Conservation (phyloP, 2,797 vertebrate genomes). For the Mycteria americana region DNA sequence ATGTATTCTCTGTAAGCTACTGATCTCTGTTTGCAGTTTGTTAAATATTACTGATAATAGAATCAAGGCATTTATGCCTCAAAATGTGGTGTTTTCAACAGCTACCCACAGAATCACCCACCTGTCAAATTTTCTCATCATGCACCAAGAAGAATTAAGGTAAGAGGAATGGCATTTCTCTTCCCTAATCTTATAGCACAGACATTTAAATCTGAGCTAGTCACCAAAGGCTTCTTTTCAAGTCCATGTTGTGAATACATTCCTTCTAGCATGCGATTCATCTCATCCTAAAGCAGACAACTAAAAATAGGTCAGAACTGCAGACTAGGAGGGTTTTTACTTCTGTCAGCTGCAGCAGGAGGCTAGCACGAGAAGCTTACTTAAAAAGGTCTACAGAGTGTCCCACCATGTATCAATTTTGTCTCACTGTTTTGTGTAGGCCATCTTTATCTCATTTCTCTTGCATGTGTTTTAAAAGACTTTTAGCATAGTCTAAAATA, state of each 20-base stretch:
- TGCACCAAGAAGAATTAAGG: neutral
- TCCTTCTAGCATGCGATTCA: neutral
- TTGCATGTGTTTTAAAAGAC: neutral
- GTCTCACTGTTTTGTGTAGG: neutral
- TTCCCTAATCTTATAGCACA: neutral
- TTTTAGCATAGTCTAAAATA: neutral
- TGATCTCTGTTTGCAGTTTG: neutral
- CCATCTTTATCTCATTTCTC: neutral
- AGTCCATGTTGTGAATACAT: neutral
- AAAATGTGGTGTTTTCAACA: neutral
- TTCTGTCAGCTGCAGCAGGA: neutral
- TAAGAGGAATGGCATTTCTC: neutral
- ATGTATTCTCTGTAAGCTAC: neutral
- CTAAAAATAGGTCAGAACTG: neutral
- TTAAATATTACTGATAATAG: neutral
- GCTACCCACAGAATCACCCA: neutral
- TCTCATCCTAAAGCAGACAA: constrained; percentile 16
- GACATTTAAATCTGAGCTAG: neutral
- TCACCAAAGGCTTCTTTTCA: neutral
- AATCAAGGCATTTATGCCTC: neutral
- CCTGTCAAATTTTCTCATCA: neutral
- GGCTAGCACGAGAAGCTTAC: neutral
- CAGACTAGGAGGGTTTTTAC: neutral
- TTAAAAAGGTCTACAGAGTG: neutral
- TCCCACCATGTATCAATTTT: neutral